phyloP scores from a whole-genome alignment of 2,113 vertebrate species.

The Atractosteus spatula region DNA sequence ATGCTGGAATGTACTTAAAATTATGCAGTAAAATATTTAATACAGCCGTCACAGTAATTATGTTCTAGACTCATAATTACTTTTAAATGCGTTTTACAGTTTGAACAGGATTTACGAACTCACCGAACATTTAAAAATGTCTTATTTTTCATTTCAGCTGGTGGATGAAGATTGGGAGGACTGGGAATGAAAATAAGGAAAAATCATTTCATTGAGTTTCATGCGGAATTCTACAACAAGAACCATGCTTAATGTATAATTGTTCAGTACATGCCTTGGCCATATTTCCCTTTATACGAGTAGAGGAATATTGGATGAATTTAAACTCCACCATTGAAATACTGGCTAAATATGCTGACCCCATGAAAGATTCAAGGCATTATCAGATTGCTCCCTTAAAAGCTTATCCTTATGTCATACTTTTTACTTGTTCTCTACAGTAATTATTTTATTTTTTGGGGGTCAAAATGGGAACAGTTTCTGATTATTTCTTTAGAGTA shows the following conservation, averaged over 20 bases:
- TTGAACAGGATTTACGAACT: no score
- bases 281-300: slow-evolving; percentile 50
- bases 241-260: slow-evolving; percentile 60
- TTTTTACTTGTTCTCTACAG: slow-evolving; percentile 30
- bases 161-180: slow-evolving; percentile 96
- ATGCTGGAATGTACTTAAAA: no score
- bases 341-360: slow-evolving; percentile 33
- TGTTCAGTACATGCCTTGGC: slow-evolving; percentile 58
- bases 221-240: slow-evolving; percentile 30
- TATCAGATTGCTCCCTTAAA: slow-evolving; percentile 25
- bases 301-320: slow-evolving; percentile 35
- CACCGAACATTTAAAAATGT: background rate
- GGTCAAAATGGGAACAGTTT: slow-evolving; percentile 36
- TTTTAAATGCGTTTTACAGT: no score
- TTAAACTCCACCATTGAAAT: slow-evolving; percentile 42
- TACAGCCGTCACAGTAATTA: no score
- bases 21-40: no score
- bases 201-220: slow-evolving; percentile 35
- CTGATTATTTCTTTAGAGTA: slow-evolving; percentile 19
- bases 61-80: no score
- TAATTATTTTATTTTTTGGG: slow-evolving; percentile 19
- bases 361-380: slow-evolving; percentile 30
- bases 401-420: background rate
- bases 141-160: slow-evolving; percentile 66
- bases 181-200: slow-evolving; percentile 78